These are phyloP conservation scores for Eudemis profundana DNA, from an alignment of 2,888 invertebrate species.

Conservation along the genomic window DNA sequence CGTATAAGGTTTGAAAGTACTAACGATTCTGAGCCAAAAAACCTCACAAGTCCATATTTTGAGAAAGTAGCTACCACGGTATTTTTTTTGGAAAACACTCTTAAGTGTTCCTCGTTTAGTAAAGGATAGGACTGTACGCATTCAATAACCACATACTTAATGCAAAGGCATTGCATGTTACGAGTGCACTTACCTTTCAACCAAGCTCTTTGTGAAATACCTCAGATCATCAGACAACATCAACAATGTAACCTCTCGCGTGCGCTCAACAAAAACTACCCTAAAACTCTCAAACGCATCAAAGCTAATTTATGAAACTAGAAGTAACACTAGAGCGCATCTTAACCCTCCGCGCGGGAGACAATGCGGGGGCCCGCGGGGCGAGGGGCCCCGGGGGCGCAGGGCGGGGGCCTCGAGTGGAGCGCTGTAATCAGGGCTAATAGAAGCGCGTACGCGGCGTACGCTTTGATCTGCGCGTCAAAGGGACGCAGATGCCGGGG, in stretches of 20 bases:
- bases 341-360: conserved; percentile 70
- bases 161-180: conserved; percentile 3
- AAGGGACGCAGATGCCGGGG: conserved; percentile 63
- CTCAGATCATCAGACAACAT: conserved; percentile 29
- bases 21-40: too few species aligned
- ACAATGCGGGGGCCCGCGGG: conserved; percentile 60
- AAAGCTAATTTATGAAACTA: conserved; percentile 78
- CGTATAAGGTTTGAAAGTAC: too few species aligned
- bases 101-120: too few species aligned
- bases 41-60: too few species aligned
- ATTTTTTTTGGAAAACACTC: too few species aligned
- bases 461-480: conserved; percentile 83
- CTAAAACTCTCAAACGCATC: conserved; percentile 48
- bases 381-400: conserved; percentile 48
- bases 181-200: conserved; percentile 18
- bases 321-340: conserved; percentile 75
- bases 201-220: conserved; percentile 10
- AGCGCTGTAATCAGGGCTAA: conserved; percentile 82
- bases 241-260: conserved; percentile 18
- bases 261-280: conserved; percentile 30
- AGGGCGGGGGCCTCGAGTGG: conserved; percentile 57
- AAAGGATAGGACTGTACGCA: background rate
- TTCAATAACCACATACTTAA: conserved; percentile 1
- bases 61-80: too few species aligned
- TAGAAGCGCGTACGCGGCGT: conserved; percentile 82